Evolutionary conservation across 1,140 invertebrate genomes (phyloP).

Genomic region (Spodoptera frugiperda): DNA sequence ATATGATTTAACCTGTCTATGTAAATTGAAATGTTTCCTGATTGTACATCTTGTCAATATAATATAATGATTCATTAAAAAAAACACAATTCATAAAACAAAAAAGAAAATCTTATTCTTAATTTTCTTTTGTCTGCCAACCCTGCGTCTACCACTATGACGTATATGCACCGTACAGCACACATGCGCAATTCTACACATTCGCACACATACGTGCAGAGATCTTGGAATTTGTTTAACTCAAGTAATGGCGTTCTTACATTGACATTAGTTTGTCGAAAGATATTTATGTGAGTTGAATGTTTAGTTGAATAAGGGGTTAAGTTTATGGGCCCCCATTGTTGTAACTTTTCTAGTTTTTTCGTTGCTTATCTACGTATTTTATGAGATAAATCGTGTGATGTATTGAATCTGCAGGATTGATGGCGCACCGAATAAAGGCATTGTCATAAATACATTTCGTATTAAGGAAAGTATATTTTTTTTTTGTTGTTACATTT

Average conservation of each 20-base stretch:
- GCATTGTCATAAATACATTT: slow-evolving; percentile 33
- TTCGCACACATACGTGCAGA: slow-evolving; percentile 62
- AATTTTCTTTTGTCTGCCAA: background rate
- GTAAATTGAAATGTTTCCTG: too few relatives aligned
- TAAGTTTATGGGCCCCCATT: slow-evolving; percentile 76
- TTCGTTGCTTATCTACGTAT: slow-evolving; percentile 54
- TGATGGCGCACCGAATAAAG: slow-evolving; percentile 38
- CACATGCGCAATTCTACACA: slow-evolving; percentile 58
- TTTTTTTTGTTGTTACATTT: slow-evolving; percentile 8
- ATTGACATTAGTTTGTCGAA: slow-evolving; percentile 85
- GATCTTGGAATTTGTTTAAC: slow-evolving; percentile 83
- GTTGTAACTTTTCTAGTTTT: slow-evolving; percentile 69
- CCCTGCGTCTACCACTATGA: slow-evolving; percentile 59
- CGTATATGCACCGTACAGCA: slow-evolving; percentile 67
- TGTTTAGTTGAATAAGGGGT: slow-evolving; percentile 82
- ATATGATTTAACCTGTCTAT: too few relatives aligned
- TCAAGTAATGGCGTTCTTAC: slow-evolving; percentile 80
- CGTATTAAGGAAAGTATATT: slow-evolving; percentile 6
- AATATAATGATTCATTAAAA: too few relatives aligned
- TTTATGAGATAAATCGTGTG: slow-evolving; percentile 56
- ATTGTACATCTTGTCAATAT: too few relatives aligned
- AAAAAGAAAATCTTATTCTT: background rate
- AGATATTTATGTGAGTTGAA: slow-evolving; percentile 83
- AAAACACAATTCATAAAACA: too few relatives aligned
- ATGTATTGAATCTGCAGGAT: slow-evolving; percentile 48